Base-by-base conservation (phyloP, 1,140 invertebrate species). In the Laodelphax striatellus region DNA sequence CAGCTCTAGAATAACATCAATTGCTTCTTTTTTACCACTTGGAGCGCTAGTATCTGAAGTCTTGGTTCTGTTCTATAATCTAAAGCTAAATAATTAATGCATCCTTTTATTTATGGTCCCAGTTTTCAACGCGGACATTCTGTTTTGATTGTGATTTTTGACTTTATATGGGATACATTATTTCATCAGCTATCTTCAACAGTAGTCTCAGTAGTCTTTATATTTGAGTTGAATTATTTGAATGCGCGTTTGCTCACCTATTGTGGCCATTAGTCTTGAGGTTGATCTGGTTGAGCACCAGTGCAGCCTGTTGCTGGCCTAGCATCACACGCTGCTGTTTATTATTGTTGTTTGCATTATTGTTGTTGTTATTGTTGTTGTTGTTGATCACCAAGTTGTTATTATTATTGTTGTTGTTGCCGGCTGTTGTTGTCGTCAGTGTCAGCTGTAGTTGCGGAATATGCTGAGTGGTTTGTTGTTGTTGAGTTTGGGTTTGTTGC, bases 361-460 rank as follows among this genome's bases (percentile, higher is more conserved):
- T 67, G 42, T 67, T 66, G 43, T 61, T 64, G 57, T 64, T 67
- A 60, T 64, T 68, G 24, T 62, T 68, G 38, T 61, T 67, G n/a
- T 43, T 64, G 44, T 22, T 44, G 14, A 55, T 55, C 17, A 52
- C 53, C 55, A 58, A 67, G 55, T 60, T 65, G 43, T 42, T 55
- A 42, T 43, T 63, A 59, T 75, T 79, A 60, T 73, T 77, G 61
- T 73, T 77, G 55, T 75, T 77, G 76, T 46, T 78, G 78, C 9
- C 74, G 71, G 46, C 79, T 75, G 5, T 75, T 71, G 46, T 69
- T 70, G 57, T 78, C 76, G 4, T 79, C 64, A 58, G 77, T 79
- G 13, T 76, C 77, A 2, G 78, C 77, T 5, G 79, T 66, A 64
- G 72, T 79, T 1, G 78, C 77, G 62, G 78, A 79, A 2, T 76